These are phyloP conservation scores for Pedicia rivosa DNA, from an alignment of 2,888 invertebrate species.

Conservation along the genomic window DNA sequence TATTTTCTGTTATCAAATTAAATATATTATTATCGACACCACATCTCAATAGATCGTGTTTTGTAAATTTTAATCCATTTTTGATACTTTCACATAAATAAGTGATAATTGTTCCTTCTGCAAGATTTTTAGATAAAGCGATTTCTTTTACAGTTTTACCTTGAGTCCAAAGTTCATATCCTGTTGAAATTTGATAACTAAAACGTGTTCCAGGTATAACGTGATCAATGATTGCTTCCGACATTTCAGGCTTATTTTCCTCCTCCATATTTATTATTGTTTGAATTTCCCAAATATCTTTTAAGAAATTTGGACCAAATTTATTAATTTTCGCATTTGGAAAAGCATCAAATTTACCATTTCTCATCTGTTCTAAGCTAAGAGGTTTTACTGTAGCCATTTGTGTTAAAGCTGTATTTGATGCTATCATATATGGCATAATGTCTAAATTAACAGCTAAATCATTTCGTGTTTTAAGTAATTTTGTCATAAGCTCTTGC, in stretches of 20 bases:
- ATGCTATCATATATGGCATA: constrained; percentile 46
- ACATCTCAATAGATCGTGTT: constrained; percentile 7
- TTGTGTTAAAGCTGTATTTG: constrained; percentile 39
- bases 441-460: constrained; percentile 25
- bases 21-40: constrained; percentile 9
- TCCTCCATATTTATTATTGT: constrained; percentile 11
- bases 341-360: constrained; percentile 36
- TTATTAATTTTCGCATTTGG: constrained; percentile 37
- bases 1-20: constrained; percentile 1
- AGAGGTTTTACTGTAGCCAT: constrained; percentile 35
- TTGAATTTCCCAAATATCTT: constrained; percentile 18
- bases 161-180: constrained; percentile 26
- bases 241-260: constrained; percentile 15
- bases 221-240: too few species aligned
- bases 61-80: constrained; percentile 7
- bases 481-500: too few species aligned
- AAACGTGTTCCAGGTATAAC: constrained; percentile 15
- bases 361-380: constrained; percentile 28
- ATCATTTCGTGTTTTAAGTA: constrained; percentile 14
- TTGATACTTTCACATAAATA: constrained; percentile 8
- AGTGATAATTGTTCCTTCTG: constrained; percentile 4
- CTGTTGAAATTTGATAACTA: constrained; percentile 20
- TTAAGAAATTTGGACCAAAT: constrained; percentile 35
- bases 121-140: constrained; percentile 20
- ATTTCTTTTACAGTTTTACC: constrained; percentile 24